A percentile compares a stretch with the other conserved stretches of the same genome.
These are phyloP conservation scores for Heteromurus nitidus DNA, from an alignment of 2,888 invertebrate species.

Conservation along the genomic window DNA sequence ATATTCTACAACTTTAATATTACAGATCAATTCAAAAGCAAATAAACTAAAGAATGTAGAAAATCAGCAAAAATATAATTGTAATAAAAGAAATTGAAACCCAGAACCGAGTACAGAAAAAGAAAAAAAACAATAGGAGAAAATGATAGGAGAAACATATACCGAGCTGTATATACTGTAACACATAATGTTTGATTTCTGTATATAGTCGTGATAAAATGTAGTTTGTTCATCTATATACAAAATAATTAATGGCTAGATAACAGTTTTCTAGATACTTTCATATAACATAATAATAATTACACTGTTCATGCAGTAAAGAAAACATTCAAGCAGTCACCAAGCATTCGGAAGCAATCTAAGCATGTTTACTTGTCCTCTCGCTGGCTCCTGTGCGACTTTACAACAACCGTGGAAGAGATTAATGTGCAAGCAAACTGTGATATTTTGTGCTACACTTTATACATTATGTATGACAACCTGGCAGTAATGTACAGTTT, in stretches of 20 bases:
- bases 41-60: constrained; percentile 47
- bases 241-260: constrained; percentile 36
- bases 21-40: constrained; percentile 49
- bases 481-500: constrained; percentile 67
- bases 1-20: constrained; percentile 40
- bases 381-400: constrained; percentile 54
- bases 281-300: constrained; percentile 32
- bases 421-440: constrained; percentile 65
- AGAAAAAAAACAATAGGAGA: constrained; percentile 19
- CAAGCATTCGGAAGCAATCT: constrained; percentile 35
- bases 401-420: constrained; percentile 67
- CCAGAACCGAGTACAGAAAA: constrained; percentile 20
- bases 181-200: neutral
- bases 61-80: constrained; percentile 47
- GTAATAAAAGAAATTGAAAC: constrained; percentile 32
- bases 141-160: constrained; percentile 8
- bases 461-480: constrained; percentile 61
- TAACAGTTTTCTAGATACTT: constrained; percentile 6
- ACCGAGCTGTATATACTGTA: constrained; percentile 12
- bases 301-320: constrained; percentile 38
- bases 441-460: constrained; percentile 60
- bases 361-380: constrained; percentile 36
- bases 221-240: constrained; percentile 20
- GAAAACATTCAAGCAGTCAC: constrained; percentile 29
- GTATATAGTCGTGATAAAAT: constrained; percentile 32